Evolutionary conservation across 2,113 vertebrate genomes (phyloP).

Genomic region (Syrrhaptes paradoxus): DNA sequence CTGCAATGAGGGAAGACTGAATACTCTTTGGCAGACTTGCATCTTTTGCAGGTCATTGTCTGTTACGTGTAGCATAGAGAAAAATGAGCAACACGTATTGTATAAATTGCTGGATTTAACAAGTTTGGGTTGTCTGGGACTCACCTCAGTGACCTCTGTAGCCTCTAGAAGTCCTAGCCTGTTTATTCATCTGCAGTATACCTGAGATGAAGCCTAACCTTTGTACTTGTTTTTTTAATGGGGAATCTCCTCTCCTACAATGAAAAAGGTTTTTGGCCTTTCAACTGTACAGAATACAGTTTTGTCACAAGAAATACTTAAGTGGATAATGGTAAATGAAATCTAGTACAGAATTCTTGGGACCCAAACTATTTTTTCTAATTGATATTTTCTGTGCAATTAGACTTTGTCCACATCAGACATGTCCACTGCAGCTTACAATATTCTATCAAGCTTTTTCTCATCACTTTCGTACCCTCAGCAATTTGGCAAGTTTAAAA

Average conservation of each 20-base stretch:
- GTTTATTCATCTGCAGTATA: not conserved
- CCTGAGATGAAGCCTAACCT: not conserved
- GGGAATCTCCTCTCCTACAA: not conserved
- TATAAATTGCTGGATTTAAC: not conserved
- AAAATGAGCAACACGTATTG: not conserved
- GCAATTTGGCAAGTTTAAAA: not conserved
- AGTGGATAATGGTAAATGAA: not conserved
- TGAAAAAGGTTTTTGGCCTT: not conserved
- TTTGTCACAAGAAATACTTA: not conserved
- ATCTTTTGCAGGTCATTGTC: not conserved
- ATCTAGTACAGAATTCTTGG: not conserved
- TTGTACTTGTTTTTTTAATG: not conserved
- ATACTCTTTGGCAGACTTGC: fast-evolving
- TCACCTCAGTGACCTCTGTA: not conserved
- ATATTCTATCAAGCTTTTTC: not conserved
- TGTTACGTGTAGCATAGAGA: fast-evolving
- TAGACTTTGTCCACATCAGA: not conserved
- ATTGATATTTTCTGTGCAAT: not conserved
- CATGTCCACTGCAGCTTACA: not conserved
- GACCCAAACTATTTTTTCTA: not conserved
- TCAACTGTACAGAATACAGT: not conserved
- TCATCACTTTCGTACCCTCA: not conserved
- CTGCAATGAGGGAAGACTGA: not conserved
- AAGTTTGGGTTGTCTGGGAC: not conserved
- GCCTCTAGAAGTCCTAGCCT: not conserved